A percentile compares a stretch with the other conserved stretches of the same genome.
These are phyloP conservation scores for Pseudochaenichthys georgianus DNA, from an alignment of 2,797 vertebrate genomes.

Conservation along the genomic window DNA sequence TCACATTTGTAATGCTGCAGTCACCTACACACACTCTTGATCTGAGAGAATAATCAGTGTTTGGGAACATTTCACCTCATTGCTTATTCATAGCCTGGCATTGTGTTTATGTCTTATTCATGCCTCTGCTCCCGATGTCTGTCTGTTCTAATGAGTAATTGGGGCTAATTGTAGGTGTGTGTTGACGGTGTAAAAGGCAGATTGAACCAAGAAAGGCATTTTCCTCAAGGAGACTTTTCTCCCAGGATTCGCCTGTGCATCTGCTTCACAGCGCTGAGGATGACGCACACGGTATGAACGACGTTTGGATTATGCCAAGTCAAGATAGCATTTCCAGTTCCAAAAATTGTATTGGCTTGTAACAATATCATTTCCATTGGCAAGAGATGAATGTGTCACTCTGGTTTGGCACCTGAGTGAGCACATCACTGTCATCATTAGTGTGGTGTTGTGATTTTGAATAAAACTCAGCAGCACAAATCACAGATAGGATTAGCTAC, in stretches of 20 bases:
- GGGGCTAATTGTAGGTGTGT: constrained; percentile 68
- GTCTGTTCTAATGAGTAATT: constrained; percentile 76
- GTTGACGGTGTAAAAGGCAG: constrained; percentile 52
- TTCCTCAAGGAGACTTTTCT: constrained; percentile 42
- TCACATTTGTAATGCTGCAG: constrained; percentile 60
- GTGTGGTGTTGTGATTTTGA: constrained; percentile 44
- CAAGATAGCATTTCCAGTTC: constrained; percentile 39
- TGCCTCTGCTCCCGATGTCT: constrained; percentile 62
- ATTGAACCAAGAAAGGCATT: constrained; percentile 65
- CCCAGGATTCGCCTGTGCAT: constrained; percentile 24
- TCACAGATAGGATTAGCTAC: constrained; percentile 27
- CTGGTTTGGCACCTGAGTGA: constrained; percentile 49
- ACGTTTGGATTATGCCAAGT: constrained; percentile 56
- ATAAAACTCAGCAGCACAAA: constrained; percentile 30
- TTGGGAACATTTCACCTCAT: constrained; percentile 74
- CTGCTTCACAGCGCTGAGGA: constrained; percentile 12
- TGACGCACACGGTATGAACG: constrained; percentile 44
- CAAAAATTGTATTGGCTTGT: constrained; percentile 46
- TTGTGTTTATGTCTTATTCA: constrained; percentile 77
- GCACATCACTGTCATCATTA: constrained; percentile 49
- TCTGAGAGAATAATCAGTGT: constrained; percentile 74
- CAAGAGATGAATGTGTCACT: constrained; percentile 38
- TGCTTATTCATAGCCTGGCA: constrained; percentile 76
- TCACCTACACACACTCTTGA: constrained; percentile 64
- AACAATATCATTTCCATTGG: constrained; percentile 34